Evolutionary conservation across 2,888 invertebrate species (phyloP), one percentile per base, ranked within the genome.

Genomic region (Drosophila paramelanica): DNA sequence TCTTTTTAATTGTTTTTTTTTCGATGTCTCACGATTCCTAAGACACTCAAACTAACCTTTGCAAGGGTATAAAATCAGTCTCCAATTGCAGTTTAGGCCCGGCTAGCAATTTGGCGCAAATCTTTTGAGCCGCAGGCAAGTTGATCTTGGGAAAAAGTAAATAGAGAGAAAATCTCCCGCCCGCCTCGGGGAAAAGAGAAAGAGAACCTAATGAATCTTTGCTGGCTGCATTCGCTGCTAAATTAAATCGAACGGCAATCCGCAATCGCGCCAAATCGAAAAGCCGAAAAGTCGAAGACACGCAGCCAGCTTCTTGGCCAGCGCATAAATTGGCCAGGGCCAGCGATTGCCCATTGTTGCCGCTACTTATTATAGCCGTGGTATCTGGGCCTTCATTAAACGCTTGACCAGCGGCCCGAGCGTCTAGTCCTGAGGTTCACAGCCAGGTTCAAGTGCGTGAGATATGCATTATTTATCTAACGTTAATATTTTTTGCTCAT

Each of bases 391-490:
- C 87, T 87, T 81, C 79, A 81, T 81, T 83, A 83, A 81, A 72
- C 66, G 67, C 55, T 55, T 64, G 71, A 66, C 68, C 59, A 62
- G 25, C 25, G 8, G 17, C 14, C 31, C 6, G 3, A n/a, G n/a
- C 11, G 27, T 13, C 55, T 53, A 43, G 53, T 51, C 61, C 61
- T 50, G 14, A 51, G 55, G 78, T 78, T 75, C 75, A 67, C 60
- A 47, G 53, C 43, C 62, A 67, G 57, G 71, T 73, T 74, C 70
- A 70, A 82, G 90, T 90, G 90, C 90, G 90, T 90, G 91, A 90
- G 90, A 90, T 91, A 90, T 90, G 91, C 90, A 91, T 91, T 91
- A 91, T 90, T 90, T 90, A 90, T 90, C 90, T 91, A 84, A 70
- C 66, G 56, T 36, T 43, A 47, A 73, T 74, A 77, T 83, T 77